phyloP scores from a whole-genome alignment of 2,888 invertebrate species.

The Microchrysa polita region DNA sequence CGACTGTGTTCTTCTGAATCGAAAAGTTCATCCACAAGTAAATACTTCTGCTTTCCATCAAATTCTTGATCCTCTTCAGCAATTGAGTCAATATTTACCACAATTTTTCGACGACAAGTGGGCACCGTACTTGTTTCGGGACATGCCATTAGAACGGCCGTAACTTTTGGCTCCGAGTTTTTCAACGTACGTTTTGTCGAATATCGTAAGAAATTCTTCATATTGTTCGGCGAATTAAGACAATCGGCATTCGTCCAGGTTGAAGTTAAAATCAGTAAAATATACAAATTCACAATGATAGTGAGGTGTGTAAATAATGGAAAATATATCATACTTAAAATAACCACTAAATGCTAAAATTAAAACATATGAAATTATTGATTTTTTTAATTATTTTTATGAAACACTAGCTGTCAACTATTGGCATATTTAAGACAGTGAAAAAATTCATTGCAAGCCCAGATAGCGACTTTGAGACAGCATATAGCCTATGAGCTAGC shows the following conservation, averaged over 20 bases:
- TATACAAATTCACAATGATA: not conserved
- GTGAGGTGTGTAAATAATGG: not conserved
- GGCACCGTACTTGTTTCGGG: conserved; percentile 45
- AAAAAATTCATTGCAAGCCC: no score
- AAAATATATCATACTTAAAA: conserved; percentile 32
- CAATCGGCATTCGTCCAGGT: not conserved
- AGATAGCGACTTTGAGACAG: no score
- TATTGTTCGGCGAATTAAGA: not conserved
- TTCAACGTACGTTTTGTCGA: conserved; percentile 32
- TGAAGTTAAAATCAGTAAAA: not conserved
- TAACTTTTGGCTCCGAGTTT: conserved; percentile 50
- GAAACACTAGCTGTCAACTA: no score
- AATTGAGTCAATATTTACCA: conserved; percentile 54
- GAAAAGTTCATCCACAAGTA: conserved; percentile 56
- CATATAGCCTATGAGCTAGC: no score
- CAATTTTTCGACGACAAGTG: conserved; percentile 53
- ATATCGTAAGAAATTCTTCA: conserved; percentile 27
- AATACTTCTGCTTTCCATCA: conserved; percentile 53
- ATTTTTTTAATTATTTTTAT: no score
- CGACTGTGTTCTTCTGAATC: conserved; percentile 52
- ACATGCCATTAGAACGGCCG: conserved; percentile 54
- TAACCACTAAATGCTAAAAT: not conserved
- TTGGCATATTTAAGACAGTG: no score
- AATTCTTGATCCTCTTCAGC: conserved; percentile 52
- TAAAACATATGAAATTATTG: no score